Base-by-base conservation (phyloP, 1,140 invertebrate genomes). In the Solenopsis invicta region DNA sequence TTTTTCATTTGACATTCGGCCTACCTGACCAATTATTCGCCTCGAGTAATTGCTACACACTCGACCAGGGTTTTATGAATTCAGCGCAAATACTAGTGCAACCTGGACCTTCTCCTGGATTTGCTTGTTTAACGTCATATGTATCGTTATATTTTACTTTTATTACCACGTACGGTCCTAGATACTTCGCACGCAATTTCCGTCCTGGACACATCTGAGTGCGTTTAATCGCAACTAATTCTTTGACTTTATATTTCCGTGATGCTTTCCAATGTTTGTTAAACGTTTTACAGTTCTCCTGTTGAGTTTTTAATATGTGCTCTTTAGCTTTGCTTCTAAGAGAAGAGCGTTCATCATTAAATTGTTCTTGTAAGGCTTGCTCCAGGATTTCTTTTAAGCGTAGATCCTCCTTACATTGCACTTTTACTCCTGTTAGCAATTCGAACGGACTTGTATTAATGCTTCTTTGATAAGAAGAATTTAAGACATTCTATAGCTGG, bases 401-500 rank as follows among this genome's bases (percentile, higher is more conserved):
- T 50, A 88, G 59, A n/a, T 54, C 91, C 71, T 89, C 82, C 37
- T 85, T 91, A 21, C 18, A 64, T 82, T 78, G 89, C 90, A 95
- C 93, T 74, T 93, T 90, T 4, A 89, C 87, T 6, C 93, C 93
- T 50, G 88, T 84, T n/a, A 94, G 37, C 16, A 94, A 12, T 56
- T 94, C 80, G 80, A 94, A 94, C 29, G 92, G 92, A 16, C 91
- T 91, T 0, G 50, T 90, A 2, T 62, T 78, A 4, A 93, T 94
- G 62, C 91, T 93, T 18, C 52, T 54, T 16, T 54, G 52, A 54
- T 29, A 29, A 2, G 52, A n/a, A 8, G 18, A 54, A 6, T 54
- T 54, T 18, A 54, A 54, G 0, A 54, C n/a, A 4, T 54, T n/a
- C 5, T 54, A 18, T 5, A 54, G 18, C n/a, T 54, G 52, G 18